Evolutionary conservation across 1,140 invertebrate genomes (phyloP).

Genomic region (Meteorus sp.): DNA sequence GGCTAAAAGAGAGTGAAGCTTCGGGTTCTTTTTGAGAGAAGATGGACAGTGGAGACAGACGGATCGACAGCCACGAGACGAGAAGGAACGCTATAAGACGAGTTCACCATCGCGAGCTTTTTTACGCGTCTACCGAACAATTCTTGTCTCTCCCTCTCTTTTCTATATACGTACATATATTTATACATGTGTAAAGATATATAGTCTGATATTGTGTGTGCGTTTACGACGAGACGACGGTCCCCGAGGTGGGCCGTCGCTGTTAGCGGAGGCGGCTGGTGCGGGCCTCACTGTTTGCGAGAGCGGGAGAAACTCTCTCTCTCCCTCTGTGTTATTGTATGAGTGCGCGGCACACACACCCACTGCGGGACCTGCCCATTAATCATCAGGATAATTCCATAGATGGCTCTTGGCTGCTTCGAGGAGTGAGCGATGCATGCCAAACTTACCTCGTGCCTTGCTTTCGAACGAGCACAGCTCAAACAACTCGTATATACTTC

Average conservation of each 20-base stretch:
- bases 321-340: no score
- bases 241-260: conserved; percentile 33
- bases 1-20: no score
- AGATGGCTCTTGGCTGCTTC: conserved; percentile 49
- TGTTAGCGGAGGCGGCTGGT: conserved; percentile 11
- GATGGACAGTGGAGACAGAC: conserved; percentile 17
- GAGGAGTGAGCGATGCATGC: conserved; percentile 50
- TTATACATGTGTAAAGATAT: no score
- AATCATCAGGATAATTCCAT: conserved; percentile 53
- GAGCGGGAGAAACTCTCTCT: conserved; percentile 15
- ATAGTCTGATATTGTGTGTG: no score
- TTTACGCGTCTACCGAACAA: conserved; percentile 42
- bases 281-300: no score
- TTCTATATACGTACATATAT: no score
- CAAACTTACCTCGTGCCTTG: conserved; percentile 45
- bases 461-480: conserved; percentile 23
- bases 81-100: conserved; percentile 17
- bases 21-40: no score
- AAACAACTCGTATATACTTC: neutral
- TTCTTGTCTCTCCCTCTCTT: conserved; percentile 12
- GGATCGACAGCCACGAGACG: conserved; percentile 10
- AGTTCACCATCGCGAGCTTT: conserved; percentile 37
- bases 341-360: conserved; percentile 25
- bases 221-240: no score
- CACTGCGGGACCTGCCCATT: conserved; percentile 37